Conservation (phyloP, 2,113 vertebrate genomes). For the Piaya cayana region DNA sequence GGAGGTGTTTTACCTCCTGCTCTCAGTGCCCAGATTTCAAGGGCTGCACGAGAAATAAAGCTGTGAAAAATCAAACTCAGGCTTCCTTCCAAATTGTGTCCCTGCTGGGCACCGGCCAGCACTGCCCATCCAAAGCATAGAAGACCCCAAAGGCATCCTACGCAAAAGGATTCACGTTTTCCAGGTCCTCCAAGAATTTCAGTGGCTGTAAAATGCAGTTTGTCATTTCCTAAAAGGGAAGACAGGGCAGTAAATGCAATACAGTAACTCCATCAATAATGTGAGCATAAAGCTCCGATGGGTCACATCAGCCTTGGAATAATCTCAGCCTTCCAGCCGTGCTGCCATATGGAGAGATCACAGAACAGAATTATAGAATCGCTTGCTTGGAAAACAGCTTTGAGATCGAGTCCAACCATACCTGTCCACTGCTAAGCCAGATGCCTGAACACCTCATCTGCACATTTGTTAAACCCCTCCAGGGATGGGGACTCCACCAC, state of each 20-base stretch:
- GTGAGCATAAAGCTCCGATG: neutral
- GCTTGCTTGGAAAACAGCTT: too few relatives aligned
- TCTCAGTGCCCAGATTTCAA: neutral
- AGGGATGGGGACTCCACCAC: too few relatives aligned
- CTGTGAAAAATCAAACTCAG: slow-evolving; percentile 10
- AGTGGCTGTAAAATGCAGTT: neutral
- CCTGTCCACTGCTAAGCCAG: too few relatives aligned
- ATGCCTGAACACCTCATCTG: too few relatives aligned
- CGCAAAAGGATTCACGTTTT: neutral
- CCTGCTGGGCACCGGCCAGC: neutral
- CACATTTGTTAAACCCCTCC: too few relatives aligned
- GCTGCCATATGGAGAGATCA: neutral
- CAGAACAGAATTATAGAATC: too few relatives aligned
- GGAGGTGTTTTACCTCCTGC: neutral
- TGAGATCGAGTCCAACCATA: too few relatives aligned
- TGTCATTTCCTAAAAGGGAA: neutral
- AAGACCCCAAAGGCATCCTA: neutral
- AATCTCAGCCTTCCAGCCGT: neutral
- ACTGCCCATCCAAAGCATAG: neutral
- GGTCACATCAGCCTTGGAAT: neutral
- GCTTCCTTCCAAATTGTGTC: neutral
- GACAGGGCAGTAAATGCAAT: neutral
- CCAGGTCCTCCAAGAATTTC: neutral
- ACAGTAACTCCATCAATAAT: neutral
- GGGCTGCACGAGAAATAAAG: neutral